phyloP scores from a whole-genome alignment of 2,113 vertebrate species.

The Natator depressus region DNA sequence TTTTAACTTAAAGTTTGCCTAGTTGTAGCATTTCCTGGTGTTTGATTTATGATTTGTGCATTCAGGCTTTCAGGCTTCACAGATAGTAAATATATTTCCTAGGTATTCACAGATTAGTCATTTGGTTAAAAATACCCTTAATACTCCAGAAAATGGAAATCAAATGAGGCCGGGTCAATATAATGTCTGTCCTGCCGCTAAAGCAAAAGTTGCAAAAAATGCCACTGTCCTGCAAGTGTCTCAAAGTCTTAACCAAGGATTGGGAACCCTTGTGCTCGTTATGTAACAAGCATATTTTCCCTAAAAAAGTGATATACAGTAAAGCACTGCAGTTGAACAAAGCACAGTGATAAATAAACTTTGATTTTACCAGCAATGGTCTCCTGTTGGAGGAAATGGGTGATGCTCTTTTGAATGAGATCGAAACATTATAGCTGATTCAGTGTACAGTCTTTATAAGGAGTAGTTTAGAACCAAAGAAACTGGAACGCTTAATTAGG shows the following conservation, averaged over 20 bases:
- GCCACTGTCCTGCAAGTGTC: neutral
- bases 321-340: slow-evolving; percentile 11
- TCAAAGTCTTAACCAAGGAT: slow-evolving; percentile 18
- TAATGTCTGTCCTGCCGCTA: neutral
- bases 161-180: slow-evolving; percentile 43
- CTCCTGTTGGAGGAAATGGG: slow-evolving; percentile 20
- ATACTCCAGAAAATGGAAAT: slow-evolving; percentile 35
- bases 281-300: neutral
- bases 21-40: slow-evolving; percentile 5
- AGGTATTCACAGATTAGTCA: slow-evolving; percentile 31
- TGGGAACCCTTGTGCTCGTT: neutral
- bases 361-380: slow-evolving; percentile 35
- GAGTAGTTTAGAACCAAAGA: slow-evolving; percentile 60
- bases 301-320: neutral
- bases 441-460: slow-evolving; percentile 39
- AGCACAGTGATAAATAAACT: slow-evolving; percentile 6
- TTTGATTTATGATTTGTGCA: slow-evolving; percentile 61
- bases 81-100: slow-evolving; percentile 49
- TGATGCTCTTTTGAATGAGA: slow-evolving; percentile 46
- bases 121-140: slow-evolving; percentile 47
- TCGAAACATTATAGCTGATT: slow-evolving; percentile 56
- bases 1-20: slow-evolving; percentile 34
- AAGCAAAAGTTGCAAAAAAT: slow-evolving; percentile 36
- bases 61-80: slow-evolving; percentile 21
- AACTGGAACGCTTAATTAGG: slow-evolving; percentile 60